Percentiles rank a stretch among this genome's conserved stretches.
Evolutionary conservation across 2,888 invertebrate species (phyloP).

Genomic region (Ganaspis brasiliensis): DNA sequence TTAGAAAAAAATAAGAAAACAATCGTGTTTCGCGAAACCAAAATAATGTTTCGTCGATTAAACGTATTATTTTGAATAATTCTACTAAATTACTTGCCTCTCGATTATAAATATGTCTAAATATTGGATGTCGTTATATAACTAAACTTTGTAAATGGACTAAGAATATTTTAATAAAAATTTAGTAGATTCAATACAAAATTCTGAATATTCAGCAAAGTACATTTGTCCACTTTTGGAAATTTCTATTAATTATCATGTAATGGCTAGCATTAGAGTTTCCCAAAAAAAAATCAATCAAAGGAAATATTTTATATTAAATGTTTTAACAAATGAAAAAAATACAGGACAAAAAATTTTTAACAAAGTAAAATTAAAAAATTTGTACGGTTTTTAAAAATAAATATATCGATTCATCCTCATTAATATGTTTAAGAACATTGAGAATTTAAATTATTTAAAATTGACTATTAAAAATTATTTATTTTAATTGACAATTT

Average conservation of each 20-base stretch:
- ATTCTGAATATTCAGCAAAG: not conserved
- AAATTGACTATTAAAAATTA: too few species aligned
- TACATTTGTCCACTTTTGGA: not conserved
- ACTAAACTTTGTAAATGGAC: slow-evolving; percentile 5
- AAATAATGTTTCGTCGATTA: too few species aligned
- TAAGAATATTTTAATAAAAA: slow-evolving; percentile 6
- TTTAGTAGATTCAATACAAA: not conserved
- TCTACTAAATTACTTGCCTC: not conserved
- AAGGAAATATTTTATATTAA: not conserved
- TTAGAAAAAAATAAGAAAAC: too few species aligned
- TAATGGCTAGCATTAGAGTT: slow-evolving; percentile 1
- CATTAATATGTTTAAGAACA: too few species aligned
- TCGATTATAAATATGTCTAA: not conserved
- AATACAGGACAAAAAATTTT: too few species aligned
- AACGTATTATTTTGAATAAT: not conserved
- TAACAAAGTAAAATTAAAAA: too few species aligned
- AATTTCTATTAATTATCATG: not conserved
- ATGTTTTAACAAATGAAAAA: not conserved
- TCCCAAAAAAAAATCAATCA: not conserved
- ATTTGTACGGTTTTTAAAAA: too few species aligned
- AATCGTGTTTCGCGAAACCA: too few species aligned
- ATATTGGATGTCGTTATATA: not conserved
- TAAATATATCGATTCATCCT: too few species aligned
- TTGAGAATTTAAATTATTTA: too few species aligned
- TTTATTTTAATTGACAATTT: too few species aligned